Base-by-base conservation (phyloP, 2,888 invertebrate genomes). In the Ephialtes manifestator region DNA sequence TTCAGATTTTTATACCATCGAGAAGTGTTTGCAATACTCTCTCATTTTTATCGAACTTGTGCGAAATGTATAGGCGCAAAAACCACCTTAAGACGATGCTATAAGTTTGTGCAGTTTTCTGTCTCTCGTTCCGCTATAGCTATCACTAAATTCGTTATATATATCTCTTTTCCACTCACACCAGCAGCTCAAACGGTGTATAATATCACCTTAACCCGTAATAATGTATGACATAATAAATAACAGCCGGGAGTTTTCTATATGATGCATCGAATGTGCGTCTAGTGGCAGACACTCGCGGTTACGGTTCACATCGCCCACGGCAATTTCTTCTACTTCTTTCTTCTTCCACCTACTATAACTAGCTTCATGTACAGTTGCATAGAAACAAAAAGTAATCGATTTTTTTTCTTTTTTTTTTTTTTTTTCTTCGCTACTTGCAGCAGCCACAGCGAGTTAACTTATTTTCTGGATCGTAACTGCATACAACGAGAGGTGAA, bases 401-500 rank as follows among this genome's bases (percentile, higher is more conserved):
- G 63, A 63, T 63, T 63, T 63, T 63, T 63, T 15, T 63, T 15
- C 2, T 2, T 28, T n/a, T 63, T 63, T 63, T 63, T 63, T 15
- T 63, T 63, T 63, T 63, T 63, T 15, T 63, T 15, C 2, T 2
- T 28, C 15, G 31, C 31, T 4, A 28, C 60, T n/a, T 18, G 35
- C 18, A 18, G 60, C 31, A 39, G 63, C 18, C 15, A 15, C 48
- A 48, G 48, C n/a, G 58, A 15, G 63, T 18, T 18, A 35, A 63
- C 35, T 35, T 63, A 35, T 63, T 63, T 63, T 63, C 63, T 63
- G n/a, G 63, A 35, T 63, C 63, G n/a, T 35, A 39, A 55, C 8
- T 55, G 10, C 24, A 55, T 55, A 20, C 24, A 55, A 15, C n/a
- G 20, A 55, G 53, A 55, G 71, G 31, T 1, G 20, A 53, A 15